These are phyloP conservation scores for Eristalis pertinax DNA, from an alignment of 2,888 invertebrate species.

Conservation along the genomic window DNA sequence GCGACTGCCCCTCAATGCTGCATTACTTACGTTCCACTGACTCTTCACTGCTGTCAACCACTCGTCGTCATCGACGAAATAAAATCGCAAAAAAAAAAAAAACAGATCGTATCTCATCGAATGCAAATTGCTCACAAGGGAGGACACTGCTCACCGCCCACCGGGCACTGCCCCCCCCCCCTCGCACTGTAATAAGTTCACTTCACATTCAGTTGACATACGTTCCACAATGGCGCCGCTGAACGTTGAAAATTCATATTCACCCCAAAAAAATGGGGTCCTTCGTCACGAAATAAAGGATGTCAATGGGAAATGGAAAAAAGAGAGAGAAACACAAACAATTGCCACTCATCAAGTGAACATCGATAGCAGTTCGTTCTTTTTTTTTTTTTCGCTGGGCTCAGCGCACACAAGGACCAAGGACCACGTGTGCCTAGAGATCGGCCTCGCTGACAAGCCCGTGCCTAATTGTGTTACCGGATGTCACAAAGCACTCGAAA, in stretches of 20 bases:
- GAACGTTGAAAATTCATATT: background rate
- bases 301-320: background rate
- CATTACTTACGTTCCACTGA: background rate
- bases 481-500: background rate
- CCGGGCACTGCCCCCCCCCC: no score
- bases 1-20: background rate
- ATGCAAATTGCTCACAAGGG: background rate
- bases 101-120: background rate
- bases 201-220: background rate
- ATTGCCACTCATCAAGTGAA: background rate
- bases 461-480: background rate
- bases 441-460: background rate
- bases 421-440: background rate
- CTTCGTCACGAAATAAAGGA: background rate
- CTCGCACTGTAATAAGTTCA: background rate
- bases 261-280: background rate
- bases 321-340: no score
- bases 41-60: background rate
- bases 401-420: background rate
- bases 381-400: background rate
- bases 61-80: background rate
- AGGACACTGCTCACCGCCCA: background rate
- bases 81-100: background rate
- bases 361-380: background rate
- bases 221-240: background rate